These are phyloP conservation scores for Trididemnum miniatum DNA, from an alignment of 23 tunicate genomes.

Conservation along the genomic window DNA sequence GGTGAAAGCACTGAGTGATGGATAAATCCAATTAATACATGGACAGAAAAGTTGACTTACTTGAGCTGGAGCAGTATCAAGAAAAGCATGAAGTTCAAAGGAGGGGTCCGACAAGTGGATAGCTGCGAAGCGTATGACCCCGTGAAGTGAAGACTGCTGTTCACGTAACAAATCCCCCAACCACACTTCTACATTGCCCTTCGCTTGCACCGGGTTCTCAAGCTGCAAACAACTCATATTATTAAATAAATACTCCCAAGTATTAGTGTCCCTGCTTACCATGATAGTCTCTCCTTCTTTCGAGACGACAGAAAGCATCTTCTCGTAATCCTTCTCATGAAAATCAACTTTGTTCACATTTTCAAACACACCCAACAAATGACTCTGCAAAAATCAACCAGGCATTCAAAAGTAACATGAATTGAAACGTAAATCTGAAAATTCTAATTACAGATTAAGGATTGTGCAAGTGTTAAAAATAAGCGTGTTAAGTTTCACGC, in stretches of 20 bases:
- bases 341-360: conserved; percentile 89
- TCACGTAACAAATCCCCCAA: conserved; percentile 79
- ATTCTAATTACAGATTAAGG: no score
- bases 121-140: conserved; percentile 85
- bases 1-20: no score
- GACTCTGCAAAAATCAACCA: conserved; percentile 48
- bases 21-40: no score
- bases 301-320: conserved; percentile 83
- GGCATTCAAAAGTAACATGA: no score
- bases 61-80: conserved; percentile 95
- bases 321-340: conserved; percentile 96
- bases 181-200: conserved; percentile 97
- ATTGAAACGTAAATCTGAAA: no score
- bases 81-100: conserved; percentile 73
- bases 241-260: no score
- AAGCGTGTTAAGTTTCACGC: no score
- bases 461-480: no score
- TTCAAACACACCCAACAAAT: conserved; percentile 95
- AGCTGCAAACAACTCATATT: conserved; percentile 26
- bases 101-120: conserved; percentile 74
- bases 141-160: conserved; percentile 89
- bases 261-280: no score
- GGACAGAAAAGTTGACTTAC: no score
- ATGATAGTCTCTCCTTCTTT: conserved; percentile 93
- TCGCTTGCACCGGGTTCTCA: conserved; percentile 89